Conservation (phyloP, 2,113 vertebrate species). For the Lycaon pictus region DNA sequence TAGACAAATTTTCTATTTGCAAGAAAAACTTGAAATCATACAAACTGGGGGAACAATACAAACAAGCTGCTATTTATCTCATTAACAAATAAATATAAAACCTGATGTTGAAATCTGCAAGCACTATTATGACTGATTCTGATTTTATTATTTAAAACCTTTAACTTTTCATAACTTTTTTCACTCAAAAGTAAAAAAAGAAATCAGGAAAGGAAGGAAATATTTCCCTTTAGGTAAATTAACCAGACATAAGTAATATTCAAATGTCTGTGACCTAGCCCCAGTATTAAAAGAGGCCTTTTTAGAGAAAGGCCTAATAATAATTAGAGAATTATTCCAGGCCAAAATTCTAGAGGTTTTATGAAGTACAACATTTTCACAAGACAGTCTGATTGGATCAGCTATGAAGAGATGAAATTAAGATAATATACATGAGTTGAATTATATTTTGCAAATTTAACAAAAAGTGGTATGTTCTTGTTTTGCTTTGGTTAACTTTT, state of each 20-base stretch:
- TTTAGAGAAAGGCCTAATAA: not conserved
- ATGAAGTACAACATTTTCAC: not conserved
- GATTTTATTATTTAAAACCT: not conserved
- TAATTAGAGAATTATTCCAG: not conserved
- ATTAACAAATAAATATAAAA: conserved; percentile 80
- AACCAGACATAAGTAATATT: not conserved
- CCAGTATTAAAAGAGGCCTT: not conserved
- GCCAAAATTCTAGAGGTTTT: not conserved
- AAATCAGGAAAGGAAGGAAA: not conserved
- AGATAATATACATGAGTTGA: not conserved
- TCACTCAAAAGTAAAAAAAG: not conserved
- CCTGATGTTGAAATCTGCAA: conserved; percentile 68
- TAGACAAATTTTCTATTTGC: conserved; percentile 72
- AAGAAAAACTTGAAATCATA: conserved; percentile 76
- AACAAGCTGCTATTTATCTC: conserved; percentile 72
- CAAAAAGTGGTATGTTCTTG: not conserved
- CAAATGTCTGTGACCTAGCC: not conserved
- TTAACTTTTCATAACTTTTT: not conserved
- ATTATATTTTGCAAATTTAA: not conserved
- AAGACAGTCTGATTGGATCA: not conserved
- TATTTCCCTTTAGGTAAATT: not conserved
- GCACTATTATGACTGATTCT: conserved; percentile 61
- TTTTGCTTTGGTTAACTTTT: not conserved
- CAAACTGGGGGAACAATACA: conserved; percentile 69
- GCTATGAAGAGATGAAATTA: not conserved